phyloP scores from a whole-genome alignment of 2,113 vertebrate species.

The Syngnathoides biaculeatus region DNA sequence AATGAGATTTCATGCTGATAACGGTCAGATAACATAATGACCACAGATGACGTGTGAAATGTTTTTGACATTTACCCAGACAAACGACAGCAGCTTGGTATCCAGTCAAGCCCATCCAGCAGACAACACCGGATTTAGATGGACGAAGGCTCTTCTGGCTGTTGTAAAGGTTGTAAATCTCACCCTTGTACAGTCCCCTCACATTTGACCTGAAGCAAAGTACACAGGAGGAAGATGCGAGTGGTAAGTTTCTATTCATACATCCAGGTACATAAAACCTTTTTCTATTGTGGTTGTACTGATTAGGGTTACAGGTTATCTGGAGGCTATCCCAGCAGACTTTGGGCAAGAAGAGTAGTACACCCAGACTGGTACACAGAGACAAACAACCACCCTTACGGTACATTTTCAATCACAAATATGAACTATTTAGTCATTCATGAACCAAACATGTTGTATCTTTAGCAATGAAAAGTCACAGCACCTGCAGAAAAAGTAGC shows the following conservation, averaged over 20 bases:
- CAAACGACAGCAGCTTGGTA: slow-evolving; percentile 83
- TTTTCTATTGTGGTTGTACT: background rate
- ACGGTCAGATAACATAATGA: background rate
- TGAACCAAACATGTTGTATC: too few relatives aligned
- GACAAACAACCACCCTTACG: too few relatives aligned
- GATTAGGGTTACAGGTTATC: background rate
- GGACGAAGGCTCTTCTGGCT: slow-evolving; percentile 62
- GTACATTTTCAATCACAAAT: too few relatives aligned
- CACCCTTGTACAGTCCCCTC: slow-evolving; percentile 76
- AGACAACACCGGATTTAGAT: slow-evolving; percentile 72
- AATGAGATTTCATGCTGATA: background rate
- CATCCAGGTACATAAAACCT: background rate
- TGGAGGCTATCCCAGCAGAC: background rate
- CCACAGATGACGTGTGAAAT: background rate
- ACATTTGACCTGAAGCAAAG: slow-evolving; percentile 74
- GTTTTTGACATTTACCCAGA: slow-evolving; percentile 72
- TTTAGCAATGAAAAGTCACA: too few relatives aligned
- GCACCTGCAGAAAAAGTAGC: too few relatives aligned
- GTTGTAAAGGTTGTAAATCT: slow-evolving; percentile 68
- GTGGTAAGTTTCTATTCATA: background rate
- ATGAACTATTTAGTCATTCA: too few relatives aligned
- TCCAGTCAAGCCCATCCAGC: slow-evolving; percentile 82
- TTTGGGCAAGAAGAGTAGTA: too few relatives aligned
- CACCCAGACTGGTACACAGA: too few relatives aligned
- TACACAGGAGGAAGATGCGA: background rate